These are phyloP conservation scores for Ennomos fuscantarius DNA, from an alignment of 2,888 invertebrate genomes.

Conservation along the genomic window DNA sequence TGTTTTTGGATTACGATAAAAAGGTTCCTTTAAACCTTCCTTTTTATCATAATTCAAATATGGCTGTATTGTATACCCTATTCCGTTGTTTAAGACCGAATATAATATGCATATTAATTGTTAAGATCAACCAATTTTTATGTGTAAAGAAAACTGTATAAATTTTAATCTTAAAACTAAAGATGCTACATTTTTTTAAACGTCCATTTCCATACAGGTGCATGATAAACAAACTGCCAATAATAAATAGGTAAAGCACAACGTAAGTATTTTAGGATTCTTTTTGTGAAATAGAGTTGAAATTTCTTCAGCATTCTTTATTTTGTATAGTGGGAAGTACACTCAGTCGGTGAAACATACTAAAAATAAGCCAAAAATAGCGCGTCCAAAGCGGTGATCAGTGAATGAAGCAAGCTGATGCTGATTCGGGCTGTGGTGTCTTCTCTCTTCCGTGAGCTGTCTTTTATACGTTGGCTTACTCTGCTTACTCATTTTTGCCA, in stretches of 20 bases:
- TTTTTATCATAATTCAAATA: too few species aligned
- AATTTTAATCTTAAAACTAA: not conserved
- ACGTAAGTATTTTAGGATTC: too few species aligned
- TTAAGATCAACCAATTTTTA: not conserved
- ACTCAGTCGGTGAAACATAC: constrained; percentile 18
- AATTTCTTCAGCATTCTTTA: too few species aligned
- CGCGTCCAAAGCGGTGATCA: constrained; percentile 62
- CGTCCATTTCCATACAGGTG: constrained; percentile 44
- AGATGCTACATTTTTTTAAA: constrained; percentile 22
- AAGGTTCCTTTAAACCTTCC: too few species aligned
- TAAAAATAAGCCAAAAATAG: constrained; percentile 46
- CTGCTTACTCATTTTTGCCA: constrained; percentile 16
- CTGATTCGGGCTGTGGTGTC: constrained; percentile 53
- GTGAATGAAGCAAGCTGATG: constrained; percentile 65
- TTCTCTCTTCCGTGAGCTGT: constrained; percentile 19
- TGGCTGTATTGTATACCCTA: too few species aligned
- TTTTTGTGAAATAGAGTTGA: too few species aligned
- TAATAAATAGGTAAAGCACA: constrained; percentile 10
- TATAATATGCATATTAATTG: not conserved
- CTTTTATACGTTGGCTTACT: constrained; percentile 2
- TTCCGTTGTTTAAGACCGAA: not conserved
- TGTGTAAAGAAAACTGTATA: not conserved
- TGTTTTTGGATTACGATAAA: too few species aligned
- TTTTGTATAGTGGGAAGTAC: not conserved
- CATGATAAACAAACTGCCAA: constrained; percentile 36